Conservation (phyloP, 2,888 invertebrate genomes). For the Chalcosyrphus nemorum region DNA sequence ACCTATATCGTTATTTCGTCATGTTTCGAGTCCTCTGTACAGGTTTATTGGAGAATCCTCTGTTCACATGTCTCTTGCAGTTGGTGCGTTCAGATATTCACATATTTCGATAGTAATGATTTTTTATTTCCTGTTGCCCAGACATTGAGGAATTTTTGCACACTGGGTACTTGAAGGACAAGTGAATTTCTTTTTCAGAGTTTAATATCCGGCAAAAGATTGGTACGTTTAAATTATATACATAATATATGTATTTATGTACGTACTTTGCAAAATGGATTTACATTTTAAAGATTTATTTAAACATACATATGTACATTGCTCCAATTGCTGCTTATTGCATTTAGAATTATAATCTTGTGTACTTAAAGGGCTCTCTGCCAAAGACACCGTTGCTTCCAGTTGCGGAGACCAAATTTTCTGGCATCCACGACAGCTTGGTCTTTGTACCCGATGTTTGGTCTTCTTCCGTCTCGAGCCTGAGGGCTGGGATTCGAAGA, state of each 20-base stretch:
- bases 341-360: too few relatives aligned
- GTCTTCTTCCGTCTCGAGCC: too few relatives aligned
- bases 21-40: slow-evolving; percentile 8
- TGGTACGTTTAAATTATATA: not conserved
- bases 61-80: slow-evolving; percentile 16
- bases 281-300: not conserved
- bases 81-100: slow-evolving; percentile 1
- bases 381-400: too few relatives aligned
- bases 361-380: too few relatives aligned
- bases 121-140: slow-evolving; percentile 8
- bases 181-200: not conserved
- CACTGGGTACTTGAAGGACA: slow-evolving; percentile 12
- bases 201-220: not conserved
- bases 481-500: too few relatives aligned
- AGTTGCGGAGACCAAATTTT: too few relatives aligned
- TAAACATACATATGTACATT: too few relatives aligned
- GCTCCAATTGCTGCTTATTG: too few relatives aligned
- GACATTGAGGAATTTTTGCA: slow-evolving; percentile 30
- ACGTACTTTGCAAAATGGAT: not conserved
- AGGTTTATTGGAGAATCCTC: slow-evolving; percentile 32
- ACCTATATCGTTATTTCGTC: not conserved
- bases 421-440: too few relatives aligned
- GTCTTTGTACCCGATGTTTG: too few relatives aligned
- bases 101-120: slow-evolving; percentile 20
- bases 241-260: too few relatives aligned